phyloP scores from a whole-genome alignment of 2,113 vertebrate genomes.

The Melanostigma gelatinosum region DNA sequence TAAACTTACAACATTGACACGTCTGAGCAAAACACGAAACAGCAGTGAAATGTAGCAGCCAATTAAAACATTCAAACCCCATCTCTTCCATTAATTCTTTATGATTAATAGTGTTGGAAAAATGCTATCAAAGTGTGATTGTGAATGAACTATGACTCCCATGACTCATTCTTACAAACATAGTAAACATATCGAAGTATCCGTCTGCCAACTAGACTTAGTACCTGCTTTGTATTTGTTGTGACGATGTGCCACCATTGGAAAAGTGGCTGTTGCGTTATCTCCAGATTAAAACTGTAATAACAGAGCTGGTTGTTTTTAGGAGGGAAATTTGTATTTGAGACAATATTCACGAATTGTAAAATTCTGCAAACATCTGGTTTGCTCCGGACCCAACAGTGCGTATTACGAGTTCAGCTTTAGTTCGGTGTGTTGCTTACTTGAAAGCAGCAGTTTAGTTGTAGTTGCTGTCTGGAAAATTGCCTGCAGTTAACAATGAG shows the following conservation, averaged over 20 bases:
- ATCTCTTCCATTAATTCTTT: neutral
- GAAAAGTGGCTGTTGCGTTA: neutral
- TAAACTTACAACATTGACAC: neutral
- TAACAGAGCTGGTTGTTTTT: neutral
- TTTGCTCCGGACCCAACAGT: neutral
- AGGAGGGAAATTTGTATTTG: neutral
- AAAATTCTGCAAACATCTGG: no score
- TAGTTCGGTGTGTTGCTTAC: neutral
- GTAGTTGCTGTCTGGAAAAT: conserved; percentile 1
- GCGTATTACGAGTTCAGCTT: neutral
- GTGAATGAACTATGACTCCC: conserved; percentile 5
- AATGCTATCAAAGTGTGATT: neutral
- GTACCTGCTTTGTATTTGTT: neutral
- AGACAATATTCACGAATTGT: no score
- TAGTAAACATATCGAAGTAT: no score
- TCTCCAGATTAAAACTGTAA: neutral
- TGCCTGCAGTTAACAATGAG: neutral
- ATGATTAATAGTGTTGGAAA: neutral
- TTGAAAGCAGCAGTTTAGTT: neutral
- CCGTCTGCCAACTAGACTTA: neutral
- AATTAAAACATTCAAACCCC: neutral
- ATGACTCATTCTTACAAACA: neutral
- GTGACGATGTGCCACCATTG: neutral
- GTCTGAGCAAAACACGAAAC: neutral
- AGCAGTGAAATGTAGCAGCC: neutral